Base-by-base conservation (phyloP, 30 jellyfish, hydroid and myxozoan genomes). In the Aurelia coerulea region DNA sequence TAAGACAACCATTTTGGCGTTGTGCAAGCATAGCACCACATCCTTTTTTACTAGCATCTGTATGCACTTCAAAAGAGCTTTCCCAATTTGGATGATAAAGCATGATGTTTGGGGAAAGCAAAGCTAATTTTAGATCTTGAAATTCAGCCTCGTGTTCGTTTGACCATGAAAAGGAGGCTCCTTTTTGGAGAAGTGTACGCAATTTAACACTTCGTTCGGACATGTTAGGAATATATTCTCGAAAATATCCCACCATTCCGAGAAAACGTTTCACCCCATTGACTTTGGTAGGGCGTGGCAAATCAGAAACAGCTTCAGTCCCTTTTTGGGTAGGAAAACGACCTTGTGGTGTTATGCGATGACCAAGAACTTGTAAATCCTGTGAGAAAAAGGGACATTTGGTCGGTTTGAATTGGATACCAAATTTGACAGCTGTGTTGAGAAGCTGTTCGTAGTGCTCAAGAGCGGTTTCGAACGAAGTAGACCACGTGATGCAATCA, bases 11-110 rank as follows among this genome's bases (percentile, higher is more conserved):
- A n/a, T 74, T 17, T 10, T 74, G 79, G 3, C n/a, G 33, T 58
- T 74, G 73, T 52, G 85, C 85, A 19, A 74, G 73, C 85, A 74
- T 74, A n/a, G 85, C 85, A 50, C 85, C 85, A 58, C 73, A 74
- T 16, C 75, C 75, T 10, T 18, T 29, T 51, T 74, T 74, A 76
- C 85, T 74, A 4, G 85, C 85, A 51, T 74, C 74, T 10, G 85
- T 74, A 46, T 74, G 85, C 59, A 74, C 74, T 74, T 74, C 75
- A 51, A 74, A 74, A n/a, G 17, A n/a, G 49, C 53, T 42, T 16
- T 74, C 75, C 85, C 85, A 74, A 52, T 52, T 76, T 11, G 74
- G 85, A 49, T 74, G 85, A 35, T 19, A 41, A 14, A 74, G 53
- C 23, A 74, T 74, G 54, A 74, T n/a, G 4, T 41, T 12, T 8